Base-by-base conservation (phyloP, 30 jellyfish, hydroid and myxozoan species). In the Chrysaora quinquecirrha region DNA sequence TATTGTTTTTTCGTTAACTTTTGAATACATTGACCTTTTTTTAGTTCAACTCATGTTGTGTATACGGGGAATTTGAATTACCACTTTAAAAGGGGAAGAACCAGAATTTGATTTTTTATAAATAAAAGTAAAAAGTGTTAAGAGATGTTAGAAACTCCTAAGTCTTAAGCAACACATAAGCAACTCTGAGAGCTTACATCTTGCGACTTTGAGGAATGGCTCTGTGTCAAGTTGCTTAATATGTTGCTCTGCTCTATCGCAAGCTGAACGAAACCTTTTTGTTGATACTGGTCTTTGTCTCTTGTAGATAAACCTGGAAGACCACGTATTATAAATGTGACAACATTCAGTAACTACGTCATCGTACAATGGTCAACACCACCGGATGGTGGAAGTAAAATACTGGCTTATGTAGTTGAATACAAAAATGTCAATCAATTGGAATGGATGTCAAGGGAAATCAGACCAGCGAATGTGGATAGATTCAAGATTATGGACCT, bases 381-480 rank as follows among this genome's bases (percentile, higher is more conserved):
- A 3, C 16, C 49, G 19, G 80, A 75, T 50, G 95, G 95, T 20
- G 90, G 96, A 16, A 68, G 82, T 30, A 50, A 68, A 28, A 46
- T 77, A 1, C 48, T 67, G 3, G 87, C 90, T 14, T 77, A 56
- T 73, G 85, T 76, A n/a, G 76, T 87, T 20, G 80, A 87, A 61
- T 87, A 76, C 48, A 75, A 46, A 70, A 77, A 67, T 19, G 86
- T 31, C 2, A 34, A 71, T 6, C 68, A 69, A 28, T 9, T 23
- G 66, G 62, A 58, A 14, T 93, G 97, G 98, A 38, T 27, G 22
- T 65, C 90, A 47, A 50, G 80, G 1, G 87, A 78, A 18, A 82
- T 82, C n/a, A 66, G 89, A 1, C 89, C 91, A 23, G 88, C 93
- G 11, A 71, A 64, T 34, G 87, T 88, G n/a, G 90, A 87, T 11